Evolutionary conservation across 2,113 vertebrate genomes (phyloP), one percentile per base, ranked within the genome.

Genomic region (Tauraco erythrolophus): DNA sequence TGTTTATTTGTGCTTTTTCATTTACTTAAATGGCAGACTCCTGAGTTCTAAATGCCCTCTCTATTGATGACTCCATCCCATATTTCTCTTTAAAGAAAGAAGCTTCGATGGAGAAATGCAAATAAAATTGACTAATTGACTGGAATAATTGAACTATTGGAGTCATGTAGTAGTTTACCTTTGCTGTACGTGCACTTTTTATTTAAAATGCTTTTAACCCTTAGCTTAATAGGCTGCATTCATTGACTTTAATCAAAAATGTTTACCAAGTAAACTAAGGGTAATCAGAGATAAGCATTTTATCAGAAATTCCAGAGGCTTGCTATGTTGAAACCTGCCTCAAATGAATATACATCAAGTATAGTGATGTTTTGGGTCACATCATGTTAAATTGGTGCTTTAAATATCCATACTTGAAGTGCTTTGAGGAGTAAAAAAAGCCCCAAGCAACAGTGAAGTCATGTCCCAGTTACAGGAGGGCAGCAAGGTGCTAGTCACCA

Each of bases 1-100:
- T 97, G 98, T 99, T 99, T 99, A 98, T 98, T 98, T 98, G 97
- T 97, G 98, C 98, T 98, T 98, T 99, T 98, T 99, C 98, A 99
- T 99, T 99, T 99, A 97, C 98, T 98, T 99, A 98, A 99, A 99
- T 99, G 98, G 98, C 98, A 97, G 98, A 94, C 94, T 96, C 53
- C 28, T 78, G 89, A 97, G 97, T 99, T 99, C 98, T 99, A 98
- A 99, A 99, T 98, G 98, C 96, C 97, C 92, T 96, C 79, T 94
- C 76, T 98, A 99, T 99, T 99, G 99, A 99, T 98, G 98, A 98
- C 94, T 97, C 97, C 91, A 89, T 97, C 93, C 98, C 97, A 98
- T 99, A 98, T 99, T 99, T 99, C 98, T 98, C 97, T 98, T 98
- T 97, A 98, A 98, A 98, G 98, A 98, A 98, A 98, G 98, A 98